These are phyloP conservation scores for Ctenopoma multispine DNA, from an alignment of 2,797 vertebrate species.

Conservation along the genomic window DNA sequence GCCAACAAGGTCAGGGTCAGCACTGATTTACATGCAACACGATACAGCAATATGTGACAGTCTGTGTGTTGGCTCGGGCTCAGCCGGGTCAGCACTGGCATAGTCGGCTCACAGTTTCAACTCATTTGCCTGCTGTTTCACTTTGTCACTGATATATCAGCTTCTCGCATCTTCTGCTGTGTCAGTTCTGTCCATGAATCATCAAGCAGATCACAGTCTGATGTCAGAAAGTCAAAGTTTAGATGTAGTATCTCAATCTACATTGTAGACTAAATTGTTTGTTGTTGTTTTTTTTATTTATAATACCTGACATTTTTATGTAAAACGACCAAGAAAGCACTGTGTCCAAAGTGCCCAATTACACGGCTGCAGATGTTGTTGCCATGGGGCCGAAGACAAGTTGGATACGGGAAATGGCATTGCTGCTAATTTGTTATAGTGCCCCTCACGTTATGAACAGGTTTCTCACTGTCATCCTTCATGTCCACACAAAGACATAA, in stretches of 20 bases:
- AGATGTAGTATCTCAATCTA: background rate
- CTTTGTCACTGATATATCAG: slow-evolving; percentile 5
- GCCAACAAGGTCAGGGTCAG: too few species aligned
- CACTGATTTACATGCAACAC: too few species aligned
- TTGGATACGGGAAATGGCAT: too few species aligned
- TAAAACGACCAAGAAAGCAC: background rate
- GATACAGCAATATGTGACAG: background rate
- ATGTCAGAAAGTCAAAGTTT: background rate
- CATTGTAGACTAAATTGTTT: too few species aligned
- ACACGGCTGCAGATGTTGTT: background rate
- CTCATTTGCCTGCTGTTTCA: slow-evolving; percentile 3
- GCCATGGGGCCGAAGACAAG: background rate
- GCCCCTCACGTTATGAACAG: background rate
- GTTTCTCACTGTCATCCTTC: too few species aligned
- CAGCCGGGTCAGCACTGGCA: background rate
- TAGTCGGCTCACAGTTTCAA: background rate
- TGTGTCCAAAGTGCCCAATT: background rate
- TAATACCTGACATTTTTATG: background rate
- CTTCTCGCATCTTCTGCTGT: background rate
- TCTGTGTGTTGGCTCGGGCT: background rate
- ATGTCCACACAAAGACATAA: too few species aligned
- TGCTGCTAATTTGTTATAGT: too few species aligned
- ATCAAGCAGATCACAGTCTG: background rate
- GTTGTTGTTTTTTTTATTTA: too few species aligned
- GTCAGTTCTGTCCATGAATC: background rate